Base-by-base conservation (phyloP, 1,140 invertebrate genomes). In the Leptopilina clavipes region DNA sequence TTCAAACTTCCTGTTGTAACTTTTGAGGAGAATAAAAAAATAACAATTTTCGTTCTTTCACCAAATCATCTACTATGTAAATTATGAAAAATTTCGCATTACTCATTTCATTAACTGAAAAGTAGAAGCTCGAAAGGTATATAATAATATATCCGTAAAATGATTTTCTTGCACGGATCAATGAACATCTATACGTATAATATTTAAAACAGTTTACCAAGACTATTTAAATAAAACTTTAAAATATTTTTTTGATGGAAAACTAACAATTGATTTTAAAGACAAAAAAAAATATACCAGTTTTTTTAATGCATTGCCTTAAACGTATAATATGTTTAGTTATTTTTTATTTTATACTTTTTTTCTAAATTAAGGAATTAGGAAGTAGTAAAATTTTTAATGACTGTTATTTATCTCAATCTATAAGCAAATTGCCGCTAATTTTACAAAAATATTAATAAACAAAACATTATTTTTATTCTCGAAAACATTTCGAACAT, bases 141-240 rank as follows among this genome's bases (percentile, higher is more conserved):
- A 31, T 31, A 31, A 31, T 31, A 52, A 52, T 52, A n/a, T n/a
- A 52, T 52, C n/a, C 48, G 48, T 52, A 52, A 52, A 52, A 52
- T 17, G 7, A 52, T 52, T 52, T 52, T 52, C 48, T 52, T 52
- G 48, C 48, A 52, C 48, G 48, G 48, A 52, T 52, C 48, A 52
- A n/a, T 52, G 48, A 52, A 52, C 48, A n/a, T 45, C 48, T 3
- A 52, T 12, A 52, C 5, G 17, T 8, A 52, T n/a, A 52, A 52
- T 52, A 52, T 52, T 52, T 7, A 52, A 52, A 52, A 6, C 17
- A 2, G n/a, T 52, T 17, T 52, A 17, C 10, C 14, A 52, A 17
- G 6, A 40, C 5, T 40, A 52, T 52, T 52, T 52, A n/a, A 52
- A 52, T 52, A 52, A n/a, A 40, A 8, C 48, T 52, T 52, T 1